These are phyloP conservation scores for Nylanderia fulva DNA, from an alignment of 1,140 invertebrate species.

Conservation along the genomic window DNA sequence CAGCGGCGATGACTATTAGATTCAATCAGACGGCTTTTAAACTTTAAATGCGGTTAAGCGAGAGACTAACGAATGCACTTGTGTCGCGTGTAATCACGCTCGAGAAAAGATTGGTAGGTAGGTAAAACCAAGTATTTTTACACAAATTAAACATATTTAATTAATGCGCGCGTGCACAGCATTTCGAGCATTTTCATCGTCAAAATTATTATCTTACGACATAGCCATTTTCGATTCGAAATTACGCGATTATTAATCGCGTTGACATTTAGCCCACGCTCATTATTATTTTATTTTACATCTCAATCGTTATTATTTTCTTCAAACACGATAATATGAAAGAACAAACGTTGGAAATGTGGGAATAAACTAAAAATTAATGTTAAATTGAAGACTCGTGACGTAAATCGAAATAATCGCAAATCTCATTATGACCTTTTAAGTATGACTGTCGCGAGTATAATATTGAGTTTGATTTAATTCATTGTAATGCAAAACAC, in stretches of 20 bases:
- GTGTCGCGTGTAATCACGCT: background rate
- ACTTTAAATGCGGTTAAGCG: conserved; percentile 32
- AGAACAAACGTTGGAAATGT: conserved; percentile 1
- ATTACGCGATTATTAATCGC: background rate
- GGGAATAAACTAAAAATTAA: conserved; percentile 5
- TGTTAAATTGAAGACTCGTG: background rate
- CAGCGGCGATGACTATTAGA: background rate
- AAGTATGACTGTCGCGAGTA: background rate
- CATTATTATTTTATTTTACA: background rate
- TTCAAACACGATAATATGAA: background rate
- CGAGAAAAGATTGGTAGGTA: conserved; percentile 13
- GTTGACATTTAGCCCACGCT: background rate
- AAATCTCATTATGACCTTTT: background rate
- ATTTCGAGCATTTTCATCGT: background rate
- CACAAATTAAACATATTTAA: background rate
- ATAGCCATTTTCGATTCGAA: background rate
- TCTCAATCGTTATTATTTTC: background rate
- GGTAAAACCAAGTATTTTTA: conserved; percentile 8
- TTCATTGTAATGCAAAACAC: background rate
- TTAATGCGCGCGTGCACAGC: background rate
- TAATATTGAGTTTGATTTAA: background rate
- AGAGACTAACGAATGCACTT: conserved; percentile 28
- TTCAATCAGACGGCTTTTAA: conserved; percentile 37
- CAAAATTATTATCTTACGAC: background rate
- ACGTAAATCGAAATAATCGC: background rate